Evolutionary conservation across 1,140 invertebrate species (phyloP).

Genomic region (Cydia splendana): DNA sequence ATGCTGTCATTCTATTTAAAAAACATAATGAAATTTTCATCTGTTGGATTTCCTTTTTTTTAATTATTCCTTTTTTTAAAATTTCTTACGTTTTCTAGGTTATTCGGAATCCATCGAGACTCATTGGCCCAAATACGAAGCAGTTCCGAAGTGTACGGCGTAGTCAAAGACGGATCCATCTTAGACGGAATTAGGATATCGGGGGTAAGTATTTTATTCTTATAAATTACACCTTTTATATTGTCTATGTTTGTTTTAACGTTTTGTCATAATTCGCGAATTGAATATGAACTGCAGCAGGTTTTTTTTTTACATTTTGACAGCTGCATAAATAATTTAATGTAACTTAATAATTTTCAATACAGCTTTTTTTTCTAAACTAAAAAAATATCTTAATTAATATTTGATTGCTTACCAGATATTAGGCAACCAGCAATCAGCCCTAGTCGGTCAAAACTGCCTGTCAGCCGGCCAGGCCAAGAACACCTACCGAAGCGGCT

Average conservation of each 20-base stretch:
- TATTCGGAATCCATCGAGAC: conserved; percentile 88
- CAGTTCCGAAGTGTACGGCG: conserved; percentile 93
- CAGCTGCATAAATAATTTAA: no score
- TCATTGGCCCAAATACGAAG: conserved; percentile 93
- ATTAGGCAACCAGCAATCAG: conserved; percentile 97
- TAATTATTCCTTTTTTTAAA: no score
- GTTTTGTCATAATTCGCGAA: no score
- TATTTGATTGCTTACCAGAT: conserved; percentile 80
- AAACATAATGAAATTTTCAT: no score
- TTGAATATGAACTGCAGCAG: no score
- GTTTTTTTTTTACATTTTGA: no score
- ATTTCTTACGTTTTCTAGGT: conserved; percentile 69
- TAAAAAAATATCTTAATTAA: no score
- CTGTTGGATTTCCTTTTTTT: not conserved
- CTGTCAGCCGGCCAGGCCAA: conserved; percentile 95
- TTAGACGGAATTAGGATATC: conserved; percentile 93
- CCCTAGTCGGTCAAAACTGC: conserved; percentile 96
- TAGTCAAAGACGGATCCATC: conserved; percentile 83
- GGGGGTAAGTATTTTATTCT: conserved; percentile 82
- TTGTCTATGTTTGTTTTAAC: no score
- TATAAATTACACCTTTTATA: no score
- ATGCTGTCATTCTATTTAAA: no score
- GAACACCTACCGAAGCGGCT: conserved; percentile 98
- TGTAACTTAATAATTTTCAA: no score
- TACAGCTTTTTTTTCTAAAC: no score